Conservation (phyloP, 2,888 invertebrate species). For the Patella caerulea region DNA sequence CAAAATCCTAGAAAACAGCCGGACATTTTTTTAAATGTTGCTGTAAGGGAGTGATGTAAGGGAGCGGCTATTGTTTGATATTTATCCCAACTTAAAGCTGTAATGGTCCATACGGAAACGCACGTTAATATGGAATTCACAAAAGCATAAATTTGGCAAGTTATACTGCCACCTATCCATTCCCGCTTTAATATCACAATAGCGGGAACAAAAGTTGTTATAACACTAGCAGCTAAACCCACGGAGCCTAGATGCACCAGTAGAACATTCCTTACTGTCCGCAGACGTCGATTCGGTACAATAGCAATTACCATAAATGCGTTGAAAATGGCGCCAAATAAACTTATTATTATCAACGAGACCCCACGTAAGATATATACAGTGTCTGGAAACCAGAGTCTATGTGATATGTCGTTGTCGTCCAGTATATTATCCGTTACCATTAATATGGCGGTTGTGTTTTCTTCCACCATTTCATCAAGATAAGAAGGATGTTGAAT, state of each 20-base stretch:
- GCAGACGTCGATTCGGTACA: conserved; percentile 50
- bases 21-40: conserved; percentile 53
- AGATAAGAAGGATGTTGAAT: too few relatives aligned
- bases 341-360: conserved; percentile 45
- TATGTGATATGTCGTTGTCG: neutral
- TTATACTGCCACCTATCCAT: conserved; percentile 48
- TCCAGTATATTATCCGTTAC: neutral
- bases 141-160: conserved; percentile 53
- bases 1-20: conserved; percentile 55
- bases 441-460: neutral
- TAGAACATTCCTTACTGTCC: conserved; percentile 54
- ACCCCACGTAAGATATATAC: conserved; percentile 40
- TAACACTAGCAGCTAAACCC: conserved; percentile 43
- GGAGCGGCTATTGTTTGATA: conserved; percentile 64
- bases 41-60: conserved; percentile 59
- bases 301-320: conserved; percentile 53
- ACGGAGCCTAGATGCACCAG: conserved; percentile 53
- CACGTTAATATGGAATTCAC: conserved; percentile 45
- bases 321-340: conserved; percentile 48
- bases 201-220: conserved; percentile 42
- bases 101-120: conserved; percentile 55
- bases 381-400: conserved; percentile 25
- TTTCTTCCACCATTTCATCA: neutral
- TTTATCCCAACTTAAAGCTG: conserved; percentile 65
- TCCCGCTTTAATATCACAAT: conserved; percentile 48